Conservation (phyloP, 2,797 vertebrate species). For the Dryobates pubescens region DNA sequence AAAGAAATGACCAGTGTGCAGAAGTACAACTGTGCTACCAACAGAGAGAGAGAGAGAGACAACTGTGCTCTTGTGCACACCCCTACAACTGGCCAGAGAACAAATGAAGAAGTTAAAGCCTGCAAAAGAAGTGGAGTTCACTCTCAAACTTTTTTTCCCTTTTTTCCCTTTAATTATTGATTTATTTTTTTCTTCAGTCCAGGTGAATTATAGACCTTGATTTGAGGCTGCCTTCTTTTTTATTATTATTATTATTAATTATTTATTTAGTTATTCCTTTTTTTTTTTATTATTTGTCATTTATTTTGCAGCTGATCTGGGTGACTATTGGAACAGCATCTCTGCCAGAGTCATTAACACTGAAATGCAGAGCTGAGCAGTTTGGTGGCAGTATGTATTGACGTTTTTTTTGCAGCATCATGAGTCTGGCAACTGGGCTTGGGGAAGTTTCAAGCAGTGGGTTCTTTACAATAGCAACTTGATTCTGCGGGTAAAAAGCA, state of each 20-base stretch:
- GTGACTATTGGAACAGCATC: conserved; percentile 72
- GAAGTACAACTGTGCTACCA: conserved; percentile 70
- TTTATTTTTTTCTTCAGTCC: conserved; percentile 53
- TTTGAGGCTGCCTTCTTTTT: conserved; percentile 69
- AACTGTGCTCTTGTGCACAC: conserved; percentile 70
- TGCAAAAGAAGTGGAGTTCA: conserved; percentile 67
- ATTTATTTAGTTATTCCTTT: conserved; percentile 51
- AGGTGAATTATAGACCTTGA: conserved; percentile 70
- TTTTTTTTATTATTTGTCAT: conserved; percentile 41
- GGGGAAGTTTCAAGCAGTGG: conserved; percentile 76
- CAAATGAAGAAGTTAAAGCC: conserved; percentile 68
- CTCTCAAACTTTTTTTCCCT: conserved; percentile 61
- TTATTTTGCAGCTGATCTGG: conserved; percentile 57
- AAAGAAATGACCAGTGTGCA: conserved; percentile 74
- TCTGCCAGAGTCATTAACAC: conserved; percentile 75
- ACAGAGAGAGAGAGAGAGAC: conserved; percentile 74
- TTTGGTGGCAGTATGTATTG: conserved; percentile 72
- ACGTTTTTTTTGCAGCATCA: conserved; percentile 72
- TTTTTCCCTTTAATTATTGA: not conserved
- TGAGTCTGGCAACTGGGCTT: conserved; percentile 74
- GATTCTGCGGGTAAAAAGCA: conserved; percentile 78
- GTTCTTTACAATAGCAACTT: conserved; percentile 80
- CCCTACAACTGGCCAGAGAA: conserved; percentile 70
- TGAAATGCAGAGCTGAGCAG: conserved; percentile 75
- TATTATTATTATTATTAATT: not conserved